Percentiles rank a stretch among this genome's conserved stretches.
Conservation (phyloP, 2,797 vertebrate species). For the Diglossa cyanea region DNA sequence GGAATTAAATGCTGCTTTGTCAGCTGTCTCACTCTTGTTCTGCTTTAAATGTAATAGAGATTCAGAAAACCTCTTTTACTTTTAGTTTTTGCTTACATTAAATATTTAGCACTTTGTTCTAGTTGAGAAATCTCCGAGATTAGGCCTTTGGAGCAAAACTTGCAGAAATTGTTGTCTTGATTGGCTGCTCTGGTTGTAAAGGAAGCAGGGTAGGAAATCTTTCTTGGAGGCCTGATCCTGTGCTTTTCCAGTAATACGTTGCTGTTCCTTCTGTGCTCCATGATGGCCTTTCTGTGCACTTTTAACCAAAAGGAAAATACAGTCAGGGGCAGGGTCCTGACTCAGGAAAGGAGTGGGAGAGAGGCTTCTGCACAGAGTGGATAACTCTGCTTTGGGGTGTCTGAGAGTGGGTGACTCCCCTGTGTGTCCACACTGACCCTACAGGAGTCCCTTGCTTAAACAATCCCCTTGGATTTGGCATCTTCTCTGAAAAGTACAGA, state of each 20-base stretch:
- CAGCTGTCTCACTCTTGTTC: conserved; percentile 39
- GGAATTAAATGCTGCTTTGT: conserved; percentile 64
- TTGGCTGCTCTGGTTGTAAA: background rate
- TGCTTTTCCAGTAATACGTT: background rate
- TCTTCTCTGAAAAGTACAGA: background rate
- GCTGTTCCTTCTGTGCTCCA: background rate
- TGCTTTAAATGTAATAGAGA: conserved; percentile 50
- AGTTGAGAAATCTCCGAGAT: conserved; percentile 47
- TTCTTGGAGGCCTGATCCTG: background rate
- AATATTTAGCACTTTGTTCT: conserved; percentile 56
- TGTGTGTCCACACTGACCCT: accelerated
- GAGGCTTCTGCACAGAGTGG: background rate
- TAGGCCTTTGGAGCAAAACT: conserved; percentile 49
- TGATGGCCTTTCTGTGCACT: accelerated
- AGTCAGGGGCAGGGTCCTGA: background rate
- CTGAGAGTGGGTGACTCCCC: background rate
- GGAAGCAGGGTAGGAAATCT: background rate
- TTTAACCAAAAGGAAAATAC: background rate
- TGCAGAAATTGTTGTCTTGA: background rate
- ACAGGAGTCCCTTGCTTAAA: accelerated
- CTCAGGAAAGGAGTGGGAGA: background rate
- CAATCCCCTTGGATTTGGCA: background rate
- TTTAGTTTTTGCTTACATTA: conserved; percentile 47
- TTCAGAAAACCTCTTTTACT: background rate
- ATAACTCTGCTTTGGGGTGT: background rate